Evolutionary conservation across 2,113 vertebrate genomes (phyloP), one percentile per base, ranked within the genome.

Genomic region (Nerophis lumbriciformis): DNA sequence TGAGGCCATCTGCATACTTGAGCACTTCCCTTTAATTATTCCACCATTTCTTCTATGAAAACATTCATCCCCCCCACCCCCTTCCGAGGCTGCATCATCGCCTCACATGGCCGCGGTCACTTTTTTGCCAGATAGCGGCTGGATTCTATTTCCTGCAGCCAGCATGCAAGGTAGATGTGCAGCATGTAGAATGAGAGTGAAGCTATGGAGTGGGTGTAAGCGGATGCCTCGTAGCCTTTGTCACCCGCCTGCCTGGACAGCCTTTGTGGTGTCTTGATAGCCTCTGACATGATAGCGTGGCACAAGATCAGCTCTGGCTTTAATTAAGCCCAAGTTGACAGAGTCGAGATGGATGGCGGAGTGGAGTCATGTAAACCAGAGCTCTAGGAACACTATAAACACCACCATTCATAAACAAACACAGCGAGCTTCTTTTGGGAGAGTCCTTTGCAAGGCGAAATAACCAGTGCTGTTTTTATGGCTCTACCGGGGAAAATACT

Each of bases 161-260:
- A 49, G 16, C 49, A 21, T 51, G 16, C 6, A 51, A 9, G 49
- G 49, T 51, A 45, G 42, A 12, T 12, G 42, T 45, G 42, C 4
- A 42, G 10, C 14, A 8, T 45, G 5, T 28, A 65, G 55, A 63
- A 74, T 61, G 61, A 74, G 69, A 74, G 61, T 70, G 53, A 71
- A 77, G 84, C 77, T 83, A 71, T 83, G 81, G 77, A 59, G 56
- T 85, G 65, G 73, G 80, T 75, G 86, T 78, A 87, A 89, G 64
- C 50, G 55, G 75, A 88, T 79, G 76, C 64, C 14, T 16, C 12
- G 11, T 45, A 35, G n/a, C 28, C 42, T 59, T 38, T 53, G 39
- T 37, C 39, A 50, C 59, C 45, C 65, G 63, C 61, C 59, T 58
- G 72, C 71, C 53, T 77, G 51, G 63, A 59, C 61, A 61, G 69